Evolutionary conservation across 2,888 invertebrate genomes (phyloP), one percentile per base, ranked within the genome.

Genomic region (Eucera pruinosa): DNA sequence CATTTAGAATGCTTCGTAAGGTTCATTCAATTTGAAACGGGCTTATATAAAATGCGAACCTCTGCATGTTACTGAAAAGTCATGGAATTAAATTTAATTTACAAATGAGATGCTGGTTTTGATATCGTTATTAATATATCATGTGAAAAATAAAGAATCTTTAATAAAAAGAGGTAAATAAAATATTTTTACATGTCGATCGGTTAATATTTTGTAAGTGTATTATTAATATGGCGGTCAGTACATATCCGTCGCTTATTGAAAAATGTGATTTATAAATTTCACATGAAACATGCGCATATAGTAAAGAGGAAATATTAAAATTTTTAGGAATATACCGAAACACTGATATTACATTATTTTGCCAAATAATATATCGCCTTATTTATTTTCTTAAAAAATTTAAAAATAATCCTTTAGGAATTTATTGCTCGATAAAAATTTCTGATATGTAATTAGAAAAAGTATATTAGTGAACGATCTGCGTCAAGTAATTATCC

Each of bases 171-270:
- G 9, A 18, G 23, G 41, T 54, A 52, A 25, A 52, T 43, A 18
- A 27, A 20, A 7, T 45, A 43, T 43, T 20, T 30, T 3, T 6
- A 25, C 15, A 13, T 18, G 48, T 41, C 5, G 23, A 50, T 18
- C 23, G n/a, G 33, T 2, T 18, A 54, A 47, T 48, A 27, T 52
- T 47, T 48, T 18, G 50, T 54, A 13, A 36, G 11, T 15, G 9
- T 50, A 15, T 33, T 18, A 20, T 9, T 15, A 67, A 20, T 36
- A 76, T 82, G 78, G 61, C 69, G 25, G 50, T 50, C 6, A 4
- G 9, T 20, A 15, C 18, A 57, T 48, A 61, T 82, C 78, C 76
- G 82, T 76, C 80, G 82, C 43, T 58, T 55, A 27, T 70, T 70
- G 66, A 1, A 41, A 69, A 13, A 50, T 41, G 11, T 18, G 45